These are phyloP conservation scores for Stigmatopora nigra DNA, from an alignment of 2,113 vertebrate species.

Conservation along the genomic window DNA sequence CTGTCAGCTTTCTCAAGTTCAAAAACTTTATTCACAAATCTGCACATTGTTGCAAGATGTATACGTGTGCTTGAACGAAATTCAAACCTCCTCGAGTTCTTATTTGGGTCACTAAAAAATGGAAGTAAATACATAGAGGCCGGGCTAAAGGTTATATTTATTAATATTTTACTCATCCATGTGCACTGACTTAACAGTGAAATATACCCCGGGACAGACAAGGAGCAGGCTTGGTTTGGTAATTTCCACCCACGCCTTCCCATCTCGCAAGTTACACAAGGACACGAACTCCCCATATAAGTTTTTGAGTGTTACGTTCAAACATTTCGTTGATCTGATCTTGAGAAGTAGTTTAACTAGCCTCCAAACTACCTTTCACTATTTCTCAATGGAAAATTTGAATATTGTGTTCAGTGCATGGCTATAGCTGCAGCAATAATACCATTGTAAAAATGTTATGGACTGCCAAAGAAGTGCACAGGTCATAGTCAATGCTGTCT, in stretches of 20 bases:
- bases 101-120: not conserved
- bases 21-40: not conserved
- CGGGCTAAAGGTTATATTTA: not conserved
- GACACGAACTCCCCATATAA: not conserved
- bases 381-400: no score
- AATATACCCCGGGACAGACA: not conserved
- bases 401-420: no score
- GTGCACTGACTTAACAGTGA: not conserved
- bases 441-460: no score
- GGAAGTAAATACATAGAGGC: not conserved
- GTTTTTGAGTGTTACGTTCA: not conserved
- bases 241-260: no score
- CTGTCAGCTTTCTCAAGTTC: conserved; percentile 9
- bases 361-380: not conserved
- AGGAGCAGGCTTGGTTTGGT: not conserved
- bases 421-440: no score
- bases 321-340: no score
- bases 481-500: no score
- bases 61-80: not conserved
- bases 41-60: conserved; percentile 11
- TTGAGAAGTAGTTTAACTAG: not conserved
- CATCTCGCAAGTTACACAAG: not conserved
- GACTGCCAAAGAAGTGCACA: no score
- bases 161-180: not conserved
- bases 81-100: not conserved